Base-by-base conservation (phyloP, 2,888 invertebrate genomes). In the Endotricha flammealis region DNA sequence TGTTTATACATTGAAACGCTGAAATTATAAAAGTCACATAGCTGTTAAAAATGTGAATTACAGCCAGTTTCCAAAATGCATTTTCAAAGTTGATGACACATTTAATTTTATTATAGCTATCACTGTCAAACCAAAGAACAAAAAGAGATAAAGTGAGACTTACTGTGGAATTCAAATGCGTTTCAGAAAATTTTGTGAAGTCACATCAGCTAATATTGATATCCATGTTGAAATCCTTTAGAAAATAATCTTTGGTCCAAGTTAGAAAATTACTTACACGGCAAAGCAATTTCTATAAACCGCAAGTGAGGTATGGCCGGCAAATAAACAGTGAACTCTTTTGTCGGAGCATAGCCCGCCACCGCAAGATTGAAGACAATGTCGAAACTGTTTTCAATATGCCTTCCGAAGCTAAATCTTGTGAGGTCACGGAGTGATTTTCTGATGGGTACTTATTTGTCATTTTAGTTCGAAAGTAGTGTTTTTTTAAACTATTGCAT, bases 211-310 rank as follows among this genome's bases (percentile, higher is more conserved):
- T 54, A 12, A 29, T 14, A 8, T 30, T 11, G 40, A 41, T 36
- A 42, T 57, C 50, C 20, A 22, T 25, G 40, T 31, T 37, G 39
- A 43, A 60, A 65, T 64, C 70, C 63, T 64, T 66, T 54, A 68
- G 73, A 69, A 70, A 72, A 71, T 54, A 62, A 65, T 69, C 67
- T 57, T 62, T 56, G 67, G 67, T 61, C 59, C 50, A 65, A 62
- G 61, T 82, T 83, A 82, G 85, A 82, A 82, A 80, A 85, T 85
- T 77, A 81, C 79, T 78, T 82, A 81, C 81, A 83, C 68, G 76
- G 67, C 64, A 47, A 74, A 58, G 77, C 77, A 82, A 81, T 83
- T 72, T 65, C 58, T 66, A 43, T 56, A 68, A 58, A 86, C 85
- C 85, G 73, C 85, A 85, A 75, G 66, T 57, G 53, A 53, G 65